Evolutionary conservation across 1,140 invertebrate genomes (phyloP).

Genomic region (Lithobius niger): DNA sequence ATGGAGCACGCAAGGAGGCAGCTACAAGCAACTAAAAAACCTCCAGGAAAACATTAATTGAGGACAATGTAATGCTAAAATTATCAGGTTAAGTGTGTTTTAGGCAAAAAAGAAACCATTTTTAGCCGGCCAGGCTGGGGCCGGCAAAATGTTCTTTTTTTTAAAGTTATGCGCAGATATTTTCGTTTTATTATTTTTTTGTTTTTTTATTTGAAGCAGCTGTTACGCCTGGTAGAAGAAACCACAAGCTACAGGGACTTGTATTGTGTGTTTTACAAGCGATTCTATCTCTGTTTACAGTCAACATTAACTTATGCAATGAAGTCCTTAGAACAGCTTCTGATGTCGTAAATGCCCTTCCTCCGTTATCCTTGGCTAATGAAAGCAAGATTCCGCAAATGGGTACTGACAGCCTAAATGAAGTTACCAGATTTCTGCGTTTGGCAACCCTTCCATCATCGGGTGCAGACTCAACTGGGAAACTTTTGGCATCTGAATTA

Average conservation of each 20-base stretch:
- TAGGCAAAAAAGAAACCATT: no score
- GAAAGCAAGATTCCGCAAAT: conserved; percentile 42
- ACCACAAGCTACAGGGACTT: no score
- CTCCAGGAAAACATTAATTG: no score
- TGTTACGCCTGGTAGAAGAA: no score
- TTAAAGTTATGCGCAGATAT: no score
- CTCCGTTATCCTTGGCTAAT: conserved; percentile 44
- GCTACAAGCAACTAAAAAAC: no score
- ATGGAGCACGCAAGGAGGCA: no score
- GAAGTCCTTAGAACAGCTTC: conserved; percentile 45
- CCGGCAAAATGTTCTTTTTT: no score
- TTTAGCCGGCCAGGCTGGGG: no score
- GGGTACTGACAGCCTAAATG: conserved; percentile 39
- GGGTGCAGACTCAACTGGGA: conserved; percentile 38
- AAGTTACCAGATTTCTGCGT: conserved; percentile 42
- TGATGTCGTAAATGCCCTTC: conserved; percentile 41
- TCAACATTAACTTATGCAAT: conserved; percentile 33
- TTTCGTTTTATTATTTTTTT: neutral
- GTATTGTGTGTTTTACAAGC: no score
- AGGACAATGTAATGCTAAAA: no score
- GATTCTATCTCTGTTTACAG: neutral
- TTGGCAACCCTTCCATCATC: conserved; percentile 37
- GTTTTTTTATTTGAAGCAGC: neutral
- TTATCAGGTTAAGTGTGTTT: no score
- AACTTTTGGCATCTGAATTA: conserved; percentile 15